These are phyloP conservation scores for Prionace glauca DNA, from an alignment of 2,797 vertebrate genomes.

Conservation along the genomic window DNA sequence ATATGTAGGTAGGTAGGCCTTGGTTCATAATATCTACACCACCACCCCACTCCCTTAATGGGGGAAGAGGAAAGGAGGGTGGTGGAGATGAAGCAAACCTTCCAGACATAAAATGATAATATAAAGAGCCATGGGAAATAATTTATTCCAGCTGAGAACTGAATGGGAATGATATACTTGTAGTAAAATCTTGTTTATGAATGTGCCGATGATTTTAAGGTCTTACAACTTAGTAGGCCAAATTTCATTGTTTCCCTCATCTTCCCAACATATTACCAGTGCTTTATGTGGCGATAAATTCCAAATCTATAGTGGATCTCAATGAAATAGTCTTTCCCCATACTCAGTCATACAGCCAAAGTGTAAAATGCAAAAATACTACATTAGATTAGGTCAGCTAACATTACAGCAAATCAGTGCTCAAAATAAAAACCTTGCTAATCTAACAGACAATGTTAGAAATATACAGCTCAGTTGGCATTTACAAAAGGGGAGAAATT, in stretches of 20 bases:
- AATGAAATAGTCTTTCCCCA: background rate
- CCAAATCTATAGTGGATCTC: background rate
- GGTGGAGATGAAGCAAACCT: background rate
- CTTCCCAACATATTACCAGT: no score
- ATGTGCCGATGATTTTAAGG: background rate
- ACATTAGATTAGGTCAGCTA: background rate
- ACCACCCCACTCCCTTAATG: background rate
- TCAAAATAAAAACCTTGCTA: background rate
- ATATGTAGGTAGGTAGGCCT: background rate
- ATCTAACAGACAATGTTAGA: background rate
- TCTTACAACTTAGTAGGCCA: background rate
- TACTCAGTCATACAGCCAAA: background rate
- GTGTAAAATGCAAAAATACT: background rate
- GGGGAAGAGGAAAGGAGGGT: background rate
- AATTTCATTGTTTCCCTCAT: background rate
- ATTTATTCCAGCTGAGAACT: background rate
- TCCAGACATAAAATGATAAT: background rate
- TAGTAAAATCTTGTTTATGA: background rate
- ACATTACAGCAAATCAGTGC: background rate
- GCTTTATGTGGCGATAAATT: background rate
- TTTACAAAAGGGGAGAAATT: background rate
- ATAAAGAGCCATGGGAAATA: background rate
- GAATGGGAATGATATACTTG: background rate
- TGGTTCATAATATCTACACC: background rate
- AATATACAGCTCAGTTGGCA: background rate